A percentile compares a stretch with the other conserved stretches of the same genome.
These are phyloP conservation scores for Microcebus griseorufus DNA, from an alignment of 2,113 vertebrate genomes.

Conservation along the genomic window DNA sequence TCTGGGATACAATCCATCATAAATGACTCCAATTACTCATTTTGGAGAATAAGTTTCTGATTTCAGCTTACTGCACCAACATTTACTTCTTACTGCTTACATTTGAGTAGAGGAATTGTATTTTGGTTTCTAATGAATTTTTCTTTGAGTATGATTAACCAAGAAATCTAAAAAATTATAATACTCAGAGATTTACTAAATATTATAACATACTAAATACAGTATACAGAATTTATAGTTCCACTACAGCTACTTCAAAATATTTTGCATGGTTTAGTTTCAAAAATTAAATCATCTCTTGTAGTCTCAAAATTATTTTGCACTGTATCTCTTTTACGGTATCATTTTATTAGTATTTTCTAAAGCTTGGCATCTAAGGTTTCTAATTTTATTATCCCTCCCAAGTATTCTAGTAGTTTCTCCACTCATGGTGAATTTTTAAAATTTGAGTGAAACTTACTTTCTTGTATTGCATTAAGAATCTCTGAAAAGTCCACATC, in stretches of 20 bases:
- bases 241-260: neutral
- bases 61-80: neutral
- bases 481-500: conserved; percentile 90
- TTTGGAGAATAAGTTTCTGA: neutral
- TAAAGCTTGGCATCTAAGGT: neutral
- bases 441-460: conserved; percentile 84
- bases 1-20: neutral
- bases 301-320: conserved; percentile 35
- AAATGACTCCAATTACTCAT: neutral
- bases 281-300: conserved; percentile 27
- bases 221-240: neutral
- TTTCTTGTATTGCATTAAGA: conserved; percentile 90
- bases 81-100: neutral
- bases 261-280: neutral
- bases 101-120: neutral
- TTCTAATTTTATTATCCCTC: conserved; percentile 10
- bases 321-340: neutral
- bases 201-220: neutral
- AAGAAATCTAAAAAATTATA: neutral
- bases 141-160: neutral
- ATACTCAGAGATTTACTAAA: neutral
- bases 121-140: neutral
- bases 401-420: conserved; percentile 44
- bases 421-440: conserved; percentile 65
- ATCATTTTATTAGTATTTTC: neutral